Base-by-base conservation (phyloP, 2,888 invertebrate species). In the Amiota mariae region DNA sequence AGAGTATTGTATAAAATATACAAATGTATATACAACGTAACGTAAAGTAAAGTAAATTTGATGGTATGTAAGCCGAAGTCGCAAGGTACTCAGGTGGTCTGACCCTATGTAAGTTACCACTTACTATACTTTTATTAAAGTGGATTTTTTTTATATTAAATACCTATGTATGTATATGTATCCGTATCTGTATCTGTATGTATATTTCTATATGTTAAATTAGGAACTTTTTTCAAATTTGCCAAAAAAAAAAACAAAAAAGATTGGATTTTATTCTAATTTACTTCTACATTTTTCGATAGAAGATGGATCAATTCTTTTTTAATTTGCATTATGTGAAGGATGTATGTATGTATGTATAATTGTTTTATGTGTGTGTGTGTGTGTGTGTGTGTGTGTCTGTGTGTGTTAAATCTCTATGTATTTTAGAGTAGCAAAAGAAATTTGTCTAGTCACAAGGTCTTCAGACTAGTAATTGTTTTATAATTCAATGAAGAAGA, bases 391-490 rank as follows among this genome's bases (percentile, higher is more conserved):
- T 56, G 73, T 75, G 72, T 78, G 75, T 76, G 72, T 63, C 51
- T 77, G 72, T 77, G 72, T 73, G 61, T 75, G 79, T 70, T 71
- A 74, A 76, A 73, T 75, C 78, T 75, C 72, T 78, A 78, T 75
- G 77, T 76, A 74, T 73, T 68, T 74, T 74, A 68, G 78, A 76
- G 76, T 76, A 78, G 72, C 76, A 72, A 74, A 81, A 36, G 36
- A 80, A 83, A 72, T 77, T 66, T 82, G 79, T 87, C 87, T 88
- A 88, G 87, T 88, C 87, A 87, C 80, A 85, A 85, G 83, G 86
- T 86, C 87, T 84, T 86, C 86, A 88, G 88, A 88, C 88, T 87
- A 88, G 88, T 87, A 87, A 86, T 84, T 82, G 85, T 85, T 85
- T 84, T 80, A 77, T 79, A 75, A n/a, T 63, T 61, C 48, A 49